A percentile compares a stretch with the other conserved stretches of the same genome.
These are phyloP conservation scores for Clarias fuscus DNA, from an alignment of 2,797 vertebrate species.

Conservation along the genomic window DNA sequence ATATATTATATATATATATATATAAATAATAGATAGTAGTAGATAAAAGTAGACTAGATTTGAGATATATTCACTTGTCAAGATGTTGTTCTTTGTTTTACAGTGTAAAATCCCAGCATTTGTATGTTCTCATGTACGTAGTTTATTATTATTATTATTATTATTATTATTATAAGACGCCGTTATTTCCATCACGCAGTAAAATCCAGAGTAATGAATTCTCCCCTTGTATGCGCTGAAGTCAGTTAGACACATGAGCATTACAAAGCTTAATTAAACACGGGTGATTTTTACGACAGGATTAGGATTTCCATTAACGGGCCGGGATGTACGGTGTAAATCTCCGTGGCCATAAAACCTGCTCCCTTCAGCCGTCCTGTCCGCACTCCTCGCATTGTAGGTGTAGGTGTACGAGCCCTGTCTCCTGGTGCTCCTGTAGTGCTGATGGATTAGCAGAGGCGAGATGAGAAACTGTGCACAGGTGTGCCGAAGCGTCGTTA, in stretches of 20 bases:
- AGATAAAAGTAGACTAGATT: too few relatives aligned
- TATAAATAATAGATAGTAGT: too few relatives aligned
- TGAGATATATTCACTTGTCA: too few relatives aligned
- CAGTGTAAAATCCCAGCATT: too few relatives aligned
- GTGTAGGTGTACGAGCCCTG: not conserved
- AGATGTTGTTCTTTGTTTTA: too few relatives aligned
- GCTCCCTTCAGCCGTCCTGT: conserved; percentile 60
- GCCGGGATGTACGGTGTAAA: not conserved
- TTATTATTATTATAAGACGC: not conserved
- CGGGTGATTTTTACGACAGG: conserved; percentile 8
- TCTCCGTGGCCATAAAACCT: not conserved
- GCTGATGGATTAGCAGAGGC: not conserved
- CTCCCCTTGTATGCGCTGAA: not conserved
- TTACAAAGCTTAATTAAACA: conserved; percentile 12
- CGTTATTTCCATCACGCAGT: not conserved
- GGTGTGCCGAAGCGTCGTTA: not conserved
- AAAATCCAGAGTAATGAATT: conserved; percentile 8
- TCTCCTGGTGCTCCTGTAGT: not conserved
- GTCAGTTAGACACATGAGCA: not conserved
- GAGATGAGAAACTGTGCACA: not conserved
- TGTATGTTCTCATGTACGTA: not conserved
- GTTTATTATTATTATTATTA: too few relatives aligned
- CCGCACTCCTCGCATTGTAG: conserved; percentile 51
- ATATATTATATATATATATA: too few relatives aligned
- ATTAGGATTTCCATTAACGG: conserved; percentile 29